Evolutionary conservation across 2,888 invertebrate genomes (phyloP).

Genomic region (Caenorhabditis auriculariae): DNA sequence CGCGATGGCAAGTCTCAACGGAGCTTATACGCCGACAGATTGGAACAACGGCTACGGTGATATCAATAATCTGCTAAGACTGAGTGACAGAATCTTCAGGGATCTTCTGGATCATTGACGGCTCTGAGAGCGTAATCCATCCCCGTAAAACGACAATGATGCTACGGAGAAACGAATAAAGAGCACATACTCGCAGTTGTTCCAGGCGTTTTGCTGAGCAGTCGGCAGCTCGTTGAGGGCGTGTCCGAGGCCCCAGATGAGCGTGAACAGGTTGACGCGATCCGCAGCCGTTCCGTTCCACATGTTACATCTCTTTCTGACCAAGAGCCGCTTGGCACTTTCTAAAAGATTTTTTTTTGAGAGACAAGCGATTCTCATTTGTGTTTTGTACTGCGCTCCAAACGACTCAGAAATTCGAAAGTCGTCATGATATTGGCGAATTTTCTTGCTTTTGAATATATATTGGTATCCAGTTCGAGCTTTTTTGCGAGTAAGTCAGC

Average conservation of each 20-base stretch:
- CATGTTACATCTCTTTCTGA: too few species aligned
- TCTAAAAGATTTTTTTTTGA: too few species aligned
- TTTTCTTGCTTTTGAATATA: too few species aligned
- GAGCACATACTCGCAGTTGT: conserved; percentile 16
- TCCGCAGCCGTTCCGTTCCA: conserved; percentile 10
- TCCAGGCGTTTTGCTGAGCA: conserved; percentile 15
- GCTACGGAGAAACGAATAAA: conserved; percentile 14
- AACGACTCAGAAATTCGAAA: too few species aligned
- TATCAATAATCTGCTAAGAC: background rate
- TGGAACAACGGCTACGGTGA: conserved; percentile 50
- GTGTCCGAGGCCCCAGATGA: conserved; percentile 37
- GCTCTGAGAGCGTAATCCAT: conserved; percentile 38
- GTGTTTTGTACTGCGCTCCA: too few species aligned
- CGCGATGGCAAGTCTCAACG: conserved; percentile 48
- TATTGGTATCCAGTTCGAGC: too few species aligned
- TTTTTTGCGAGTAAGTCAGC: too few species aligned
- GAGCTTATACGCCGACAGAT: conserved; percentile 46
- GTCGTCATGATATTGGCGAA: too few species aligned
- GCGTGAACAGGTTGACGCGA: conserved; percentile 28
- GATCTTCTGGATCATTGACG: conserved; percentile 46
- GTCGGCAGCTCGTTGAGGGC: conserved; percentile 15
- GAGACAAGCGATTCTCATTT: too few species aligned
- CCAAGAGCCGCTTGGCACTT: too few species aligned
- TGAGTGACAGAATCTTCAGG: conserved; percentile 7
- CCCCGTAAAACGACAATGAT: conserved; percentile 45